Percentiles rank a stretch among this genome's conserved stretches.
Evolutionary conservation across 2,797 vertebrate species (phyloP).

Genomic region (Jordanella pulchra): DNA sequence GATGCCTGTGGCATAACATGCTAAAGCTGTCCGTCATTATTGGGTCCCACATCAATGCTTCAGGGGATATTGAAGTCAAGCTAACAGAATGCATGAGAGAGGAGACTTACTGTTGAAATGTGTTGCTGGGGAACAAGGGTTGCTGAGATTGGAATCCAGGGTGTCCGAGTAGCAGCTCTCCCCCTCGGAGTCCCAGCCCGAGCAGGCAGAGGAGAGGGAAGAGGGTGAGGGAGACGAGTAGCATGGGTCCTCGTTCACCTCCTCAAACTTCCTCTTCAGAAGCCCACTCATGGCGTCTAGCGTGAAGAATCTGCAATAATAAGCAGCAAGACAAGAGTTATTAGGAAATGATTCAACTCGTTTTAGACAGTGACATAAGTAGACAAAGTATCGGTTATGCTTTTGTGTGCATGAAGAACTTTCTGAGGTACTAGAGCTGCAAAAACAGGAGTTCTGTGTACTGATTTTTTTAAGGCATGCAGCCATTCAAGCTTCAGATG

Average conservation of each 20-base stretch:
- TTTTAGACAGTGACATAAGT: constrained; percentile 4
- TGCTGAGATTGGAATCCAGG: constrained; percentile 81
- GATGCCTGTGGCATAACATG: constrained; percentile 66
- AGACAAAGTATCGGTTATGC: constrained; percentile 9
- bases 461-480: constrained; percentile 47
- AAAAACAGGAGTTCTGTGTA: constrained; percentile 28
- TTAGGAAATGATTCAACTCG: constrained; percentile 39
- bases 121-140: constrained; percentile 78
- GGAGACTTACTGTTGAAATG: constrained; percentile 87
- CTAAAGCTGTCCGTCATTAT: constrained; percentile 58
- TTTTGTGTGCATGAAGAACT: constrained; percentile 3
- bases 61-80: constrained; percentile 49
- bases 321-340: constrained; percentile 31
- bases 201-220: constrained; percentile 85
- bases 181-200: constrained; percentile 90
- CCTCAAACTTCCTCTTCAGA: constrained; percentile 96
- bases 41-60: constrained; percentile 58
- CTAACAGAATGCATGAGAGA: not conserved
- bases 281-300: constrained; percentile 88
- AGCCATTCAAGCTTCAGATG: constrained; percentile 42
- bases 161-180: constrained; percentile 86
- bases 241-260: constrained; percentile 90
- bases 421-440: constrained; percentile 20
- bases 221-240: constrained; percentile 80
- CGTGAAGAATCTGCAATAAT: constrained; percentile 70